Evolutionary conservation across 2,888 invertebrate species (phyloP).

Genomic region (Anoncus sp.): DNA sequence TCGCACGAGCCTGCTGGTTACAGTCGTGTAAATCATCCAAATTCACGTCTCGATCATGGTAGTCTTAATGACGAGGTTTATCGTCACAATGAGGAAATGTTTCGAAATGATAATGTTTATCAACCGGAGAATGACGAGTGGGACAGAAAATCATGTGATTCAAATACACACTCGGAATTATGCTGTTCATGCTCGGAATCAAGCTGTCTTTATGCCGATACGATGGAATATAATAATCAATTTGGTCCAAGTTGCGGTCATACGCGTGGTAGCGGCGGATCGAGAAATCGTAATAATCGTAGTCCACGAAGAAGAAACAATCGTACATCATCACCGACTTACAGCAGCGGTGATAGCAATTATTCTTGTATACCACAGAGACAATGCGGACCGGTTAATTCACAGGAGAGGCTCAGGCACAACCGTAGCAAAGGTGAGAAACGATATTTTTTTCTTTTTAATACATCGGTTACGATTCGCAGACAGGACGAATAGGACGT

Average conservation of each 20-base stretch:
- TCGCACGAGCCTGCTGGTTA: constrained; percentile 71
- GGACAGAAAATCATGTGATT: constrained; percentile 82
- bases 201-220: constrained; percentile 81
- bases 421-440: constrained; percentile 80
- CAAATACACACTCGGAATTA: constrained; percentile 81
- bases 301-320: constrained; percentile 79
- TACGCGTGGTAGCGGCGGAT: constrained; percentile 68
- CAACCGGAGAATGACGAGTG: constrained; percentile 81
- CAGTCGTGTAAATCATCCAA: constrained; percentile 71
- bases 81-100: constrained; percentile 79
- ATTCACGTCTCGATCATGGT: constrained; percentile 74
- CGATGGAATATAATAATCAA: constrained; percentile 80
- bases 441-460: background rate
- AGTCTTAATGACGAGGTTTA: constrained; percentile 79
- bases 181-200: constrained; percentile 82
- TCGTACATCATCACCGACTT: constrained; percentile 79
- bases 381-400: constrained; percentile 78
- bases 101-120: constrained; percentile 77
- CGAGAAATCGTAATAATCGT: constrained; percentile 77
- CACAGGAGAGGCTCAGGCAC: constrained; percentile 81
- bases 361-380: constrained; percentile 81
- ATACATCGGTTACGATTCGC: no score
- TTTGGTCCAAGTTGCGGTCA: constrained; percentile 74
- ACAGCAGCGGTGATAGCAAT: constrained; percentile 82
- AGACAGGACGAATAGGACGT: background rate